phyloP scores from a whole-genome alignment of 2,797 vertebrate species.

The Dendrocincla tyrannina region DNA sequence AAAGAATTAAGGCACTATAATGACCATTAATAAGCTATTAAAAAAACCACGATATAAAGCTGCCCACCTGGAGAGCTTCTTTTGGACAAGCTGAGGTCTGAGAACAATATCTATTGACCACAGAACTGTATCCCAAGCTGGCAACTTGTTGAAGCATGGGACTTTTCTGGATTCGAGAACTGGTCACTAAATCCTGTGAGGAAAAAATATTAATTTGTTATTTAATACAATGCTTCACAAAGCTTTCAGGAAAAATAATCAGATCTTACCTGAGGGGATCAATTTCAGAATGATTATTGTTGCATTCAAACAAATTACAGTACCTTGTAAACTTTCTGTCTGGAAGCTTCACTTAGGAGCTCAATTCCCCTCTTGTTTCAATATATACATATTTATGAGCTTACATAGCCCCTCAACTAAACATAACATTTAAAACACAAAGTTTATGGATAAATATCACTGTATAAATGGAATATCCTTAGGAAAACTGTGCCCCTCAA shows the following conservation, averaged over 20 bases:
- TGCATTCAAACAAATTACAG: not conserved
- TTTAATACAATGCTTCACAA: not conserved
- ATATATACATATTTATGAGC: not conserved
- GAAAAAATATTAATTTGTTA: not conserved
- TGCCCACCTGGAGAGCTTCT: conserved; percentile 79
- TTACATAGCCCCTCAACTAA: not conserved
- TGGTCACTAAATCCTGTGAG: conserved; percentile 75
- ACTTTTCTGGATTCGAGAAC: conserved; percentile 44
- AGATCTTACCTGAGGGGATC: not conserved
- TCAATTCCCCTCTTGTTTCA: not conserved
- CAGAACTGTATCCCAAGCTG: conserved; percentile 81
- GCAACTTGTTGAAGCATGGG: conserved; percentile 71
- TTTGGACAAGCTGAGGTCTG: conserved; percentile 74
- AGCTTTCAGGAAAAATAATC: not conserved
- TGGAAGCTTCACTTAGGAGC: not conserved
- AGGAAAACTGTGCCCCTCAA: not conserved
- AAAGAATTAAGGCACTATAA: not conserved
- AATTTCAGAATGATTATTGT: not conserved
- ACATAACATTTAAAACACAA: not conserved
- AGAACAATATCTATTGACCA: conserved; percentile 82
- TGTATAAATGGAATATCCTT: not conserved
- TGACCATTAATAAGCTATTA: not conserved
- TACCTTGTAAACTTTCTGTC: not conserved
- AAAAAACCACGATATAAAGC: not conserved
- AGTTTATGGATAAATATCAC: not conserved